phyloP scores from a whole-genome alignment of 2,888 invertebrate species.

The Bombylius discolor region DNA sequence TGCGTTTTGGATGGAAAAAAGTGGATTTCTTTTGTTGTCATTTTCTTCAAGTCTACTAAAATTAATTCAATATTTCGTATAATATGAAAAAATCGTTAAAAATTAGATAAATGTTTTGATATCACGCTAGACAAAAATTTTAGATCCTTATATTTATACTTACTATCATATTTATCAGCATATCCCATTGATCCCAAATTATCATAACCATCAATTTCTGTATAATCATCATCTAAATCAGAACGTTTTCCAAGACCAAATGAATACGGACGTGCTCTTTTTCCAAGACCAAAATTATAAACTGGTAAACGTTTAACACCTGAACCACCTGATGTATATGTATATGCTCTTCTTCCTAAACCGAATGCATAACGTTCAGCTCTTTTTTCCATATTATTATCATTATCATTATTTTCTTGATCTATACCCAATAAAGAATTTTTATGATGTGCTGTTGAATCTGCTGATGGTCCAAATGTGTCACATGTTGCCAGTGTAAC shows the following conservation, averaged over 20 bases:
- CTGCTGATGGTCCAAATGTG: constrained; percentile 12
- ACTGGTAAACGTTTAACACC: constrained; percentile 35
- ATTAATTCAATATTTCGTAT: too few species aligned
- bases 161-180: constrained; percentile 7
- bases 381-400: constrained; percentile 38
- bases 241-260: constrained; percentile 33
- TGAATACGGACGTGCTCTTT: constrained; percentile 33
- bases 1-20: too few species aligned
- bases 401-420: constrained; percentile 4
- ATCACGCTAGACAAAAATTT: too few species aligned
- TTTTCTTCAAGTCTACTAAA: too few species aligned
- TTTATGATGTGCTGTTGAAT: constrained; percentile 12
- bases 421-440: constrained; percentile 17
- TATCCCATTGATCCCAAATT: not conserved
- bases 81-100: too few species aligned
- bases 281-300: constrained; percentile 35
- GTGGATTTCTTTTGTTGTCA: too few species aligned
- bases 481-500: constrained; percentile 23
- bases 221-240: constrained; percentile 20
- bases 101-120: too few species aligned
- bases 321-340: constrained; percentile 30
- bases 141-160: not conserved
- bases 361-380: constrained; percentile 56
- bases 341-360: constrained; percentile 48
- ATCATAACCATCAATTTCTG: constrained; percentile 14